phyloP scores from a whole-genome alignment of 2,797 vertebrate species.

The Sebastes kiyomatsui region DNA sequence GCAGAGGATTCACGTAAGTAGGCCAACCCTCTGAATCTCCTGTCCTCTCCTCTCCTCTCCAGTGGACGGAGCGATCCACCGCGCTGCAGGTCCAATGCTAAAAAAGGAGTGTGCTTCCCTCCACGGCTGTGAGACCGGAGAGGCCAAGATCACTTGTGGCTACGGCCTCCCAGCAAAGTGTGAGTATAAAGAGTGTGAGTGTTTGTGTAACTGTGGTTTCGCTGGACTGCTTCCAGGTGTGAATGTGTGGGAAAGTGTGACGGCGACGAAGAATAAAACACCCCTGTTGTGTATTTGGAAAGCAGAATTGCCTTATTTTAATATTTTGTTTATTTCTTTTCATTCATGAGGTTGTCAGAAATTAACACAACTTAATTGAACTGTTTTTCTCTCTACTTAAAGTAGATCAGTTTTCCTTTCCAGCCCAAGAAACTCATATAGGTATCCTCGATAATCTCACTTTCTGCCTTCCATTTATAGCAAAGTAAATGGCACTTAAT shows the following conservation, averaged over 20 bases:
- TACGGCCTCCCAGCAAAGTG: constrained; percentile 91
- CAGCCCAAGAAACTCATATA: neutral
- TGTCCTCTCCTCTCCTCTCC: constrained; percentile 49
- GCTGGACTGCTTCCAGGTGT: constrained; percentile 34
- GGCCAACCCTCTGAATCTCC: constrained; percentile 38
- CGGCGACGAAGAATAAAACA: constrained; percentile 1
- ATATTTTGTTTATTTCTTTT: neutral
- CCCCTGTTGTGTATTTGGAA: neutral
- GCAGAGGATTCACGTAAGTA: constrained; percentile 51
- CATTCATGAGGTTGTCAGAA: neutral
- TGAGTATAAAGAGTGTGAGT: constrained; percentile 76
- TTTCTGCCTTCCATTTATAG: constrained; percentile 48
- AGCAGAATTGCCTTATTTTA: no score
- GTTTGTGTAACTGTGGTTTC: constrained; percentile 23
- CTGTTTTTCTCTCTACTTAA: neutral
- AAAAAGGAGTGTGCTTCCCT: constrained; percentile 88
- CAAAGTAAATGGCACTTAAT: constrained; percentile 59
- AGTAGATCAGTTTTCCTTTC: constrained; percentile 3
- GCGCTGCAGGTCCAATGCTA: constrained; percentile 86
- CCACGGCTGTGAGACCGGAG: constrained; percentile 87
- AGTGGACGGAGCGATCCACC: constrained; percentile 94
- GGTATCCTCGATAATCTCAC: constrained; percentile 38
- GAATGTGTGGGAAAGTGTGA: constrained; percentile 31
- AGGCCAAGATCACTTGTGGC: constrained; percentile 90
- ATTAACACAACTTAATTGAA: neutral